A percentile compares a stretch with the other conserved stretches of the same genome.
Conservation (phyloP, 64 coral and sea anemone genomes). For the Stichodactyla helianthus region DNA sequence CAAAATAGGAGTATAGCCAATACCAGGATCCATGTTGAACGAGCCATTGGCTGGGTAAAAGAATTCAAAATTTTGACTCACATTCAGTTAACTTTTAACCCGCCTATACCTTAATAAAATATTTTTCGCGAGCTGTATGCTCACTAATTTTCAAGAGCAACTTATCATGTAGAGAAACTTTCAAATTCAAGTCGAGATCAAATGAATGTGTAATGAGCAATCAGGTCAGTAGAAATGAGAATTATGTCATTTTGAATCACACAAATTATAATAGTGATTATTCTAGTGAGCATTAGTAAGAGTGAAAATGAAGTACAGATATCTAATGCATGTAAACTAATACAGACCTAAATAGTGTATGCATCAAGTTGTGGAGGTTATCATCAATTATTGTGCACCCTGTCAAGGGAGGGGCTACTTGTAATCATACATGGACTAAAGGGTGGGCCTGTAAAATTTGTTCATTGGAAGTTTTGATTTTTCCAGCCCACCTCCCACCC, state of each 20-base stretch:
- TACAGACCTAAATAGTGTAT: neutral
- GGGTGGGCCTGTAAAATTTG: too few species aligned
- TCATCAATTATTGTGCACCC: neutral
- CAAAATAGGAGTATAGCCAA: neutral
- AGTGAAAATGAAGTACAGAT: neutral
- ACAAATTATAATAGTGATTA: too few species aligned
- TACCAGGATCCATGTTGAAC: slow-evolving; percentile 11
- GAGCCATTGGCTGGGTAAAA: slow-evolving; percentile 16
- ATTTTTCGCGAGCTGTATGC: slow-evolving; percentile 23
- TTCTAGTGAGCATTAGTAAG: neutral
- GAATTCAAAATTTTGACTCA: slow-evolving; percentile 29
- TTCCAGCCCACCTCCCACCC: too few species aligned
- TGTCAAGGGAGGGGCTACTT: too few species aligned
- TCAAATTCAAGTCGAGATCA: neutral
- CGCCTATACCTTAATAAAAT: slow-evolving; percentile 20
- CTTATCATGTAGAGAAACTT: slow-evolving; percentile 15
- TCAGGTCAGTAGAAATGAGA: neutral
- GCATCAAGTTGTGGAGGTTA: neutral
- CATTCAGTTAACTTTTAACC: neutral
- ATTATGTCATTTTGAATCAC: neutral
- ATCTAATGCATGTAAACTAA: neutral
- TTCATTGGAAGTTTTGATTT: too few species aligned
- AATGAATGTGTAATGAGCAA: slow-evolving; percentile 19
- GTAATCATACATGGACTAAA: too few species aligned
- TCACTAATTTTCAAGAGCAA: slow-evolving; percentile 21